Conservation (phyloP, 2,888 invertebrate genomes). For the Hypomecis punctinalis region DNA sequence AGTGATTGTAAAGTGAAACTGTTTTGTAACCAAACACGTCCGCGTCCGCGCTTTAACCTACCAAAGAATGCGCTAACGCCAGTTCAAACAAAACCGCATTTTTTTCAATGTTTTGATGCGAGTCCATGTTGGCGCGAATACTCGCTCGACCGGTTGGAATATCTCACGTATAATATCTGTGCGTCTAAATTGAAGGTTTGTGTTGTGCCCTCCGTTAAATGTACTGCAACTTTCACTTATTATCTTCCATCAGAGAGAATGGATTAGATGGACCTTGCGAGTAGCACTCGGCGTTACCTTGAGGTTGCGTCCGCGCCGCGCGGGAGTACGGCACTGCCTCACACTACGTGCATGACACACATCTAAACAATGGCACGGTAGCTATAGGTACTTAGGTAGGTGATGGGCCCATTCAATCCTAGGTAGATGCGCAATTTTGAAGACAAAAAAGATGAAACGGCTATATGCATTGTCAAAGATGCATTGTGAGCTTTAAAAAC, state of each 20-base stretch:
- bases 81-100: conserved; percentile 16
- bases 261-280: conserved; percentile 74
- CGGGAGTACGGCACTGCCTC: conserved; percentile 15
- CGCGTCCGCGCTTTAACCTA: conserved; percentile 2
- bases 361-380: conserved; percentile 8
- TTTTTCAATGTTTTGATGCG: conserved; percentile 33
- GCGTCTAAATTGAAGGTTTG: conserved; percentile 35
- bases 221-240: conserved; percentile 68
- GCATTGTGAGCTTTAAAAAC: neutral
- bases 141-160: conserved; percentile 38
- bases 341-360: conserved; percentile 26
- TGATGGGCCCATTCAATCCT: conserved; percentile 1
- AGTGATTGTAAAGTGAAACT: conserved; percentile 77
- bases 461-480: neutral
- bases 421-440: neutral
- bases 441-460: neutral
- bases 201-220: conserved; percentile 34
- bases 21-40: conserved; percentile 38
- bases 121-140: conserved; percentile 31
- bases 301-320: conserved; percentile 60
- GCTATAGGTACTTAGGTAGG: conserved; percentile 7
- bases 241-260: conserved; percentile 65
- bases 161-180: conserved; percentile 30
- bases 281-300: conserved; percentile 64
- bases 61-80: conserved; percentile 22